Conservation (phyloP, 2,797 vertebrate species). For the Neostethus bicornis region DNA sequence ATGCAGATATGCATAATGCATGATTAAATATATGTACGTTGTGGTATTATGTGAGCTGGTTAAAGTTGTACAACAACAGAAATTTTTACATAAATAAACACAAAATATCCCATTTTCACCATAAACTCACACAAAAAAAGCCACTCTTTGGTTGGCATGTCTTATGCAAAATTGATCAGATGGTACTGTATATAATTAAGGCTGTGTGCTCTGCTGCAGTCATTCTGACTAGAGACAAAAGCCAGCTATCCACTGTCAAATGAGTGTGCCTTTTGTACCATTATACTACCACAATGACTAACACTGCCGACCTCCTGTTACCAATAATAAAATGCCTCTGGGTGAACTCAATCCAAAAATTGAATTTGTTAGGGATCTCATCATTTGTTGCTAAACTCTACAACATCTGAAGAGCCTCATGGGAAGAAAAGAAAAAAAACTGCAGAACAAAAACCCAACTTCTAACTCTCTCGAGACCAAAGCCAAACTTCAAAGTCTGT, state of each 20-base stretch:
- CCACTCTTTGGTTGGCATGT: slow-evolving; percentile 19
- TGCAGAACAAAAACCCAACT: slow-evolving; percentile 4
- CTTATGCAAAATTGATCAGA: slow-evolving; percentile 42
- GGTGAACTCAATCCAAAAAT: slow-evolving; percentile 51
- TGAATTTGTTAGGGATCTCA: slow-evolving; percentile 57
- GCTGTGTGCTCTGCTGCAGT: slow-evolving; percentile 50
- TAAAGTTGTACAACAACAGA: not conserved
- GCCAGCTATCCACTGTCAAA: slow-evolving; percentile 74
- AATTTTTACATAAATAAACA: slow-evolving; percentile 1
- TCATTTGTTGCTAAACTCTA: slow-evolving; percentile 47
- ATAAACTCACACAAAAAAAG: slow-evolving; percentile 4
- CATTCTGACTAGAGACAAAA: slow-evolving; percentile 55
- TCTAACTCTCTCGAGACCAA: slow-evolving; percentile 32
- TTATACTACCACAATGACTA: slow-evolving; percentile 71
- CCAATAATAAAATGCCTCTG: slow-evolving; percentile 57
- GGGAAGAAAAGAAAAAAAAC: slow-evolving; percentile 3
- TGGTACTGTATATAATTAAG: slow-evolving; percentile 61
- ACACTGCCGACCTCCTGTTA: slow-evolving; percentile 57
- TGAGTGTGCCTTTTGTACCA: slow-evolving; percentile 47
- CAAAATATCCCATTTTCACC: slow-evolving; percentile 4
- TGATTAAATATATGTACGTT: not conserved
- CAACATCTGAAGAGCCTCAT: slow-evolving; percentile 17
- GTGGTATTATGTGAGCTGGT: not conserved
- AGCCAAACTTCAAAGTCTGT: slow-evolving; percentile 66
- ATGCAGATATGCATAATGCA: not conserved